Evolutionary conservation across 1,140 invertebrate genomes (phyloP).

Genomic region (Camponotus vicinus): DNA sequence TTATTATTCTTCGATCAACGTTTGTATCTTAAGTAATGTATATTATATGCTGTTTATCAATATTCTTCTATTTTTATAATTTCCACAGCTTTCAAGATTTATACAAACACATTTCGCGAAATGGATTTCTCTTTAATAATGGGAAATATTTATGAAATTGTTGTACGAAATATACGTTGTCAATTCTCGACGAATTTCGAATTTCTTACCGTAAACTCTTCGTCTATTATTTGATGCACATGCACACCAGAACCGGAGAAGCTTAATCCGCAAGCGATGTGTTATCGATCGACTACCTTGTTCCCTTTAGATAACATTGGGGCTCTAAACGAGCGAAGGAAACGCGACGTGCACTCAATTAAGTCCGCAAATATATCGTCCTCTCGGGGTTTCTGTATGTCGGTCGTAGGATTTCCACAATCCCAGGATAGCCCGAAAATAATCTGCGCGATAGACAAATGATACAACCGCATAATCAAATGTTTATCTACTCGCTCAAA

Average conservation of each 20-base stretch:
- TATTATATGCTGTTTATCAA: no score
- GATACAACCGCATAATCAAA: conserved; percentile 17
- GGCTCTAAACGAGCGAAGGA: conserved; percentile 55
- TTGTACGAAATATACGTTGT: conserved; percentile 10
- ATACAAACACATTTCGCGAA: not conserved
- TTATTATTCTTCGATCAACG: no score
- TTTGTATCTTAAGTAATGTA: not conserved
- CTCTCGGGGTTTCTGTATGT: conserved; percentile 37
- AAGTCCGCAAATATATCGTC: conserved; percentile 59
- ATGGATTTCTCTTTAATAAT: not conserved
- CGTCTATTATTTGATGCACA: conserved; percentile 34
- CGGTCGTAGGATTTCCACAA: conserved; percentile 46
- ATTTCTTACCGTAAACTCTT: conserved; percentile 39
- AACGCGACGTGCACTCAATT: conserved; percentile 60
- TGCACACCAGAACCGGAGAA: conserved; percentile 17
- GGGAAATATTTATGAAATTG: conserved; percentile 11
- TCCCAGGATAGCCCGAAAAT: conserved; percentile 43
- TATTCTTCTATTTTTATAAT: no score
- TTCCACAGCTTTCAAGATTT: no score
- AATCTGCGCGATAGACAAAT: conserved; percentile 41
- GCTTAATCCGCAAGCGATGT: conserved; percentile 56
- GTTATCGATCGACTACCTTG: conserved; percentile 54
- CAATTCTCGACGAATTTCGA: conserved; percentile 30
- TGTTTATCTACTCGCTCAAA: not conserved
- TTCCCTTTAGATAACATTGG: conserved; percentile 57